Base-by-base conservation (phyloP, 2,113 vertebrate genomes). In the Salvelinus fontinalis region DNA sequence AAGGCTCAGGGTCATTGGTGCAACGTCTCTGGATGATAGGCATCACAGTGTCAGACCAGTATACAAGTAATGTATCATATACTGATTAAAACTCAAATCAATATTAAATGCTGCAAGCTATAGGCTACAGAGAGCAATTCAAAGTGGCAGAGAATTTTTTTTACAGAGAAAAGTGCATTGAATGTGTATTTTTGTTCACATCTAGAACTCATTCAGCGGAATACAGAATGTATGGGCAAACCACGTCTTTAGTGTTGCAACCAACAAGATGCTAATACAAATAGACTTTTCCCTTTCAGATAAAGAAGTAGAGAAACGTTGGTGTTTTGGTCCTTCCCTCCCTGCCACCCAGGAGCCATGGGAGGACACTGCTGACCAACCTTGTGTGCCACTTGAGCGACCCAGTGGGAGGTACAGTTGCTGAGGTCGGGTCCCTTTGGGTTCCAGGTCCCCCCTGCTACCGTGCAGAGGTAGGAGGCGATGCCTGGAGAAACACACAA, bases 381-480 rank as follows among this genome's bases (percentile, higher is more conserved):
- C 97, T 99, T 99, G 91, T 98, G 97, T 81, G 97, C 97, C 92
- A 99, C 95, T 89, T 99, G 97, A 89, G 96, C 97, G 83, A 99
- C 98, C 97, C 97, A 99, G 90, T 99, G 97, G 84, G 97, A 99
- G 74, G 98, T 99, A 86, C 97, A 99, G 94, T 99, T 99, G 93
- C 98, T 99, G 84, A 99, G 97, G 94, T 99, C 97, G 0, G 98
- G 98, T 39, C 97, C 98, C 85, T 94, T 97, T 75, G 95, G 93
- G 91, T 94, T 96, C 98, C 97, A 99, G 34, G 86, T 91, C 89
- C 96, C 97, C 0, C 97, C 97, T 0, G 93, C 89, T 83, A 95
- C 80, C 67, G 94, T 86, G 88, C 98, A 99, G 88, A 98, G 95
- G 91, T 95, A 98, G 0, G 96, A 97, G 80, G 97, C 97, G 24